Conservation (phyloP, 1,140 invertebrate genomes). For the Grapholita molesta region DNA sequence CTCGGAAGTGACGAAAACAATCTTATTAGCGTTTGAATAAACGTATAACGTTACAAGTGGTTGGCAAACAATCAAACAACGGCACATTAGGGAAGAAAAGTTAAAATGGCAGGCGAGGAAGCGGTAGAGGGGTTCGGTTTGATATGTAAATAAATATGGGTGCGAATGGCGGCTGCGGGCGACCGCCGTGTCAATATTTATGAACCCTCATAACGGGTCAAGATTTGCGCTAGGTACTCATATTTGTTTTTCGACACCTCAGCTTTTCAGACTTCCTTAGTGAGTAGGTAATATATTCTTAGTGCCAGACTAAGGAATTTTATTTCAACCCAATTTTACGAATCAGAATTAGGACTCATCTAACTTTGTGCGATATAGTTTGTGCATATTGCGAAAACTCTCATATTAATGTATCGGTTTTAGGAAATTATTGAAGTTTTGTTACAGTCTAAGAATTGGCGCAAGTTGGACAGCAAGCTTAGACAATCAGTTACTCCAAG, state of each 20-base stretch:
- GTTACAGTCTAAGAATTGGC: too few relatives aligned
- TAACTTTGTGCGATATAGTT: too few relatives aligned
- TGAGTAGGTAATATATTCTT: background rate
- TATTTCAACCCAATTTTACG: too few relatives aligned
- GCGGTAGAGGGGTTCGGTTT: slow-evolving; percentile 21
- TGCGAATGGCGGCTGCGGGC: slow-evolving; percentile 31
- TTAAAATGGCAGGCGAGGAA: background rate
- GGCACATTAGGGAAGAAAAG: slow-evolving; percentile 23
- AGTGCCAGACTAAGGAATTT: too few relatives aligned
- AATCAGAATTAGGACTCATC: too few relatives aligned
- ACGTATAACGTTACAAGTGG: slow-evolving; percentile 23
- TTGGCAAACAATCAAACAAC: slow-evolving; percentile 26
- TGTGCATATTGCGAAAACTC: too few relatives aligned
- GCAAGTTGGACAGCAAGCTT: too few relatives aligned
- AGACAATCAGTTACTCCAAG: too few relatives aligned
- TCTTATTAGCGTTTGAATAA: slow-evolving; percentile 7
- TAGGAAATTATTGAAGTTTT: too few relatives aligned
- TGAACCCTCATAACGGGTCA: slow-evolving; percentile 19
- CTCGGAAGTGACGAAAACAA: background rate
- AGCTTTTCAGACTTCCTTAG: background rate
- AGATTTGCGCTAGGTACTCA: slow-evolving; percentile 23
- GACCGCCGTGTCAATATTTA: slow-evolving; percentile 29
- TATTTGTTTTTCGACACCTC: background rate
- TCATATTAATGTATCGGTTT: too few relatives aligned
- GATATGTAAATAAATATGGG: slow-evolving; percentile 39